These are phyloP conservation scores for Carapus acus DNA, from an alignment of 2,797 vertebrate genomes.

Conservation along the genomic window DNA sequence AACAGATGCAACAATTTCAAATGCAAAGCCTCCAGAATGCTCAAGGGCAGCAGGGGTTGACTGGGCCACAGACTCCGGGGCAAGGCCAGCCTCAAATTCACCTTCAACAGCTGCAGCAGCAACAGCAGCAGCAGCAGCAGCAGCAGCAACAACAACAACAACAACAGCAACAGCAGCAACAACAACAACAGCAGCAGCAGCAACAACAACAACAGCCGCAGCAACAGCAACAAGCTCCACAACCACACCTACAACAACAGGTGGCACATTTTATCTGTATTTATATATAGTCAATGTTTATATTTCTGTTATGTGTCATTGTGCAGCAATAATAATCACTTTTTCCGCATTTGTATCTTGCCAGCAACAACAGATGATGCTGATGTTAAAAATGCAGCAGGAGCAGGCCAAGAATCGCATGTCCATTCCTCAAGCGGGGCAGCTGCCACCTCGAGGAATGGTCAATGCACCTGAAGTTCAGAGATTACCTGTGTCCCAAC, in stretches of 20 bases:
- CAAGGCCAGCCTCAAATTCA: conserved; percentile 82
- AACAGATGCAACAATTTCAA: conserved; percentile 70
- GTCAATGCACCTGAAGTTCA: conserved; percentile 81
- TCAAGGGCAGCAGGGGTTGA: conserved; percentile 65
- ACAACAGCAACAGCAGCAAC: conserved; percentile 68
- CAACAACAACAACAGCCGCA: conserved; percentile 72
- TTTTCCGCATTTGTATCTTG: conserved; percentile 32
- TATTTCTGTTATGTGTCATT: no score
- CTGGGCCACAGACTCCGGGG: conserved; percentile 60
- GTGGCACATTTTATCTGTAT: conserved; percentile 21
- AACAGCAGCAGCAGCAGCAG: conserved; percentile 75
- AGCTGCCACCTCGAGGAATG: conserved; percentile 80
- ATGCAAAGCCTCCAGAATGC: conserved; percentile 73
- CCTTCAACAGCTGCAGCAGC: conserved; percentile 84
- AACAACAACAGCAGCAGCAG: conserved; percentile 76
- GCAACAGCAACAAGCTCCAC: conserved; percentile 55
- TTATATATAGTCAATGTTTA: no score
- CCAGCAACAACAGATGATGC: conserved; percentile 85
- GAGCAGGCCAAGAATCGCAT: conserved; percentile 89
- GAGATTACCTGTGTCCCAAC: conserved; percentile 85
- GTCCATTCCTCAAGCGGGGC: conserved; percentile 81
- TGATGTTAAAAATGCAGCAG: conserved; percentile 96
- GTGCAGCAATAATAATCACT: no score
- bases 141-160: conserved; percentile 52
- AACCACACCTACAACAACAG: conserved; percentile 80